Conservation (phyloP, 1,140 invertebrate species). For the Cherax quadricarinatus region DNA sequence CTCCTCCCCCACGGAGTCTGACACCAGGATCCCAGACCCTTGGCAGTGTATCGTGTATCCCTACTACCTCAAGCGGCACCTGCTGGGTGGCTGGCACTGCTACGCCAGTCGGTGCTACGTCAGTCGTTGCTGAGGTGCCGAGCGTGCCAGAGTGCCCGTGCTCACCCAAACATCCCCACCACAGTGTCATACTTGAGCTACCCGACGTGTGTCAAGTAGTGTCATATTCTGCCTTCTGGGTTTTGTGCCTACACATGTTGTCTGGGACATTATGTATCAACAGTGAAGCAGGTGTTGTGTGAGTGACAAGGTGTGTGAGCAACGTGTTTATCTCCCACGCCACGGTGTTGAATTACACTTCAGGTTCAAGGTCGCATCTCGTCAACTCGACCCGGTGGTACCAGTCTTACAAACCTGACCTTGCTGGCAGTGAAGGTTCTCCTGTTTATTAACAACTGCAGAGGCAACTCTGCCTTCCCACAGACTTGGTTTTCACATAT, state of each 20-base stretch:
- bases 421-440: slow-evolving; percentile 38
- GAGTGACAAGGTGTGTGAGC: not conserved
- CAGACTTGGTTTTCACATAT: not conserved
- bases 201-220: not conserved
- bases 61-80: slow-evolving; percentile 39
- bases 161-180: not conserved
- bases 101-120: slow-evolving; percentile 6
- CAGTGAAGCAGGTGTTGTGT: not conserved
- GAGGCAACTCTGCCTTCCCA: slow-evolving; percentile 16
- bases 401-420: slow-evolving; percentile 37
- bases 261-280: not conserved
- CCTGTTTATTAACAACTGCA: slow-evolving; percentile 23
- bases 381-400: slow-evolving; percentile 29
- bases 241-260: not conserved
- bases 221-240: not conserved
- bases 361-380: slow-evolving; percentile 44
- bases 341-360: no score
- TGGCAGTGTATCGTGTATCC: slow-evolving; percentile 52
- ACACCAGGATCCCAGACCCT: slow-evolving; percentile 52
- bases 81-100: slow-evolving; percentile 22
- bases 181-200: not conserved
- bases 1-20: slow-evolving; percentile 2
- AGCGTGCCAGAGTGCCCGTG: not conserved
- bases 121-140: slow-evolving; percentile 9
- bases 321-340: not conserved